phyloP scores from a whole-genome alignment of 2,113 vertebrate genomes.

The Notiomystis cincta region DNA sequence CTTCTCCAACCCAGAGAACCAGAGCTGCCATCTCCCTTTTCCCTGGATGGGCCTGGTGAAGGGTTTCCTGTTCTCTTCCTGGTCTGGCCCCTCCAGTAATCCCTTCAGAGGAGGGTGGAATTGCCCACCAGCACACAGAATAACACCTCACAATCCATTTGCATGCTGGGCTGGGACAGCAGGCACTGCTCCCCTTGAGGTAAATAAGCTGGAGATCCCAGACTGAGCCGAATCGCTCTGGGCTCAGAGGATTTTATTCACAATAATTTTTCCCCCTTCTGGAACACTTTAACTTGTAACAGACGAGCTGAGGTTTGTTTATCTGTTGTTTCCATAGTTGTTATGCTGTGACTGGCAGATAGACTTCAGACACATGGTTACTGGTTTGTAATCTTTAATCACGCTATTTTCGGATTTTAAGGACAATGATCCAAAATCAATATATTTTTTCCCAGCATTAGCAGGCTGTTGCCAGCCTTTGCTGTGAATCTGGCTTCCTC shows the following conservation, averaged over 20 bases:
- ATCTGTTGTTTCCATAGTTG: neutral
- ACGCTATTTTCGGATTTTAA: neutral
- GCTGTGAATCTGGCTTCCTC: neutral
- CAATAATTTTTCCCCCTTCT: rapidly evolving
- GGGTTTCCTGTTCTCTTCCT: neutral
- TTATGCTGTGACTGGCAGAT: neutral
- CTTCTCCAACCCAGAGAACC: neutral
- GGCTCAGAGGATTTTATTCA: neutral
- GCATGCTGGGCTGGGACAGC: neutral
- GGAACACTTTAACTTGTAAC: neutral
- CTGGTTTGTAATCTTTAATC: slow-evolving; percentile 13
- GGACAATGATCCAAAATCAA: slow-evolving; percentile 38
- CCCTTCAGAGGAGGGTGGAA: neutral
- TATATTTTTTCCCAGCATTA: slow-evolving; percentile 40
- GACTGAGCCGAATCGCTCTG: neutral
- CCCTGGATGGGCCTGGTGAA: neutral
- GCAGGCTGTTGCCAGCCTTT: neutral
- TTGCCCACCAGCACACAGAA: neutral
- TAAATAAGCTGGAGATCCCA: neutral
- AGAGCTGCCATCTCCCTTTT: neutral
- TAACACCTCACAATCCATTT: neutral
- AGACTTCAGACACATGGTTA: neutral
- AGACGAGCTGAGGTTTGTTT: neutral
- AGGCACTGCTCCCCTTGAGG: neutral
- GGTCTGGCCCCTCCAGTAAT: neutral